Conservation (phyloP, 2,797 vertebrate genomes). For the Pelodytes ibericus region DNA sequence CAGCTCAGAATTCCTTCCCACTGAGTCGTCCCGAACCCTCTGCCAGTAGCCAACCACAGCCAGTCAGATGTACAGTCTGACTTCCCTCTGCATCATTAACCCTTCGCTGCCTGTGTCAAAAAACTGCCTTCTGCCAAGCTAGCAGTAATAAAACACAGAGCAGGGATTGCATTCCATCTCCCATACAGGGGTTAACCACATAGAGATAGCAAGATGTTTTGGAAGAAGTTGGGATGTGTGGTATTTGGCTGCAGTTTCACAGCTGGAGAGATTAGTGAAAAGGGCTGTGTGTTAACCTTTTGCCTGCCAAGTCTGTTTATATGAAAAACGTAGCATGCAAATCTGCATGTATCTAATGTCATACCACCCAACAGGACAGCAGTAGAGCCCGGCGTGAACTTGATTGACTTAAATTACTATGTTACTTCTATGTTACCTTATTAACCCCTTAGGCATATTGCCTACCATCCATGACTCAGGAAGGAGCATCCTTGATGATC, state of each 20-base stretch:
- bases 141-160: not conserved
- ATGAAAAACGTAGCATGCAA: too few relatives aligned
- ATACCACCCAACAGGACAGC: too few relatives aligned
- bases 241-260: not conserved
- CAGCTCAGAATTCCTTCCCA: slow-evolving; percentile 36
- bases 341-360: too few relatives aligned
- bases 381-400: too few relatives aligned
- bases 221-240: not conserved
- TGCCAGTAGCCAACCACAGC: slow-evolving; percentile 50
- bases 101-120: slow-evolving; percentile 17
- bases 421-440: too few relatives aligned
- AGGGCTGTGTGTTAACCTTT: too few relatives aligned
- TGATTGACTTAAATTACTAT: too few relatives aligned
- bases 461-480: too few relatives aligned
- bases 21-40: slow-evolving; percentile 16
- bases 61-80: slow-evolving; percentile 30
- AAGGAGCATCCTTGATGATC: too few relatives aligned
- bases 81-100: slow-evolving; percentile 19
- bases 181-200: not conserved
- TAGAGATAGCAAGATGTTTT: not conserved
- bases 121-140: not conserved
- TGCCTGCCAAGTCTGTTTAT: too few relatives aligned
- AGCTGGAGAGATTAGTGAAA: too few relatives aligned
- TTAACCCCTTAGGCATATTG: too few relatives aligned
- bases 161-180: not conserved